Base-by-base conservation (phyloP, 2,888 invertebrate genomes). In the Papilio demoleus region DNA sequence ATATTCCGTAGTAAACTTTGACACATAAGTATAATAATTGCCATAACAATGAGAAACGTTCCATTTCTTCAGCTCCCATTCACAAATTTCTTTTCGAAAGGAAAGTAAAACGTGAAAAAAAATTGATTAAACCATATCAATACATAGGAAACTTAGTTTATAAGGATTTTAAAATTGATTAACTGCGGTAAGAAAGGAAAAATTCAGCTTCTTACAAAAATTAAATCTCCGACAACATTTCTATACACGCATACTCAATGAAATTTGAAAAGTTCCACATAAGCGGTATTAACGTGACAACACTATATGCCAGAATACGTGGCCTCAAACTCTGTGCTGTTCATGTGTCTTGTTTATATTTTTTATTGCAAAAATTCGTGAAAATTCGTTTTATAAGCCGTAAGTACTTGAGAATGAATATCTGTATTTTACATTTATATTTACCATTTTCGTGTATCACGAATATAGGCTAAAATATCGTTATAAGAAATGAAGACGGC, bases 251-350 rank as follows among this genome's bases (percentile, higher is more conserved):
- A 73, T 27, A 12, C 1, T 1, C 6, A n/a, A 24, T 71, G 70
- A 74, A 77, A 81, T 82, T 82, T 82, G 78, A 90, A 88, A 93
- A 93, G 88, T 92, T 93, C 93, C 93, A 93, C 93, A 93, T 93
- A 90, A 83, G 88, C 90, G 85, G 76, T 79, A 76, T 78, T 70
- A 72, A 62, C 71, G 83, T 92, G 92, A 87, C 92, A 92, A 90
- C 90, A 88, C 89, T 76, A 84, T 68, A 81, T 76, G 81, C 76
- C 80, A 79, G 85, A 86, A 92, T 92, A 92, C 92, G 92, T 92
- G 92, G 93, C 92, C 90, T 84, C 82, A 83, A 81, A 83, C 84
- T 85, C 76, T 84, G 79, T 81, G 86, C 80, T 83, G 79, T 82
- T 83, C 79, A 77, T 82, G 86, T 80, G 79, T 80, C 85, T 89